phyloP scores from a whole-genome alignment of 2,113 vertebrate species.

The Ptychochromis oligacanthus region DNA sequence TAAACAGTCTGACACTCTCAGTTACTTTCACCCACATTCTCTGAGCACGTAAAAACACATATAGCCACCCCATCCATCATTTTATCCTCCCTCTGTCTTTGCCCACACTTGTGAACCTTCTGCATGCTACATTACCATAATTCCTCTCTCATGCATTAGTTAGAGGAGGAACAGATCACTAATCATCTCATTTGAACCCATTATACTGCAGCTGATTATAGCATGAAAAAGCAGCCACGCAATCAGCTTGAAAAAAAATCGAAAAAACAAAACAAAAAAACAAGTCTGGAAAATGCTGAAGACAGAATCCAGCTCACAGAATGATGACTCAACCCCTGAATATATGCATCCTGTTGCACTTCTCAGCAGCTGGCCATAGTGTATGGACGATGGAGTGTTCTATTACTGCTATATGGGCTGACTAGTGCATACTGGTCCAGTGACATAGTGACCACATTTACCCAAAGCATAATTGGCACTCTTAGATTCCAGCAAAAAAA shows the following conservation, averaged over 20 bases:
- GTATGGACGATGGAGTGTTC: conserved; percentile 54
- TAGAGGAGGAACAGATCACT: conserved; percentile 44
- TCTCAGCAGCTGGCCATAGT: conserved; percentile 28
- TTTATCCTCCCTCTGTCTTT: conserved; percentile 11
- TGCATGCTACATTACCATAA: conserved; percentile 48
- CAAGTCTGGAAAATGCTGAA: conserved; percentile 47
- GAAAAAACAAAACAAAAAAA: conserved; percentile 17
- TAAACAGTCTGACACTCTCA: not conserved
- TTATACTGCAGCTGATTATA: conserved; percentile 55
- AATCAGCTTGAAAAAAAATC: conserved; percentile 34
- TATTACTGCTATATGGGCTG: conserved; percentile 62
- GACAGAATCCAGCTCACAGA: conserved; percentile 46
- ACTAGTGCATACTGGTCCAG: conserved; percentile 66
- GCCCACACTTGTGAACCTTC: conserved; percentile 26
- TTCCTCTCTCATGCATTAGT: conserved; percentile 57
- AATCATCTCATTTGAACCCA: conserved; percentile 60
- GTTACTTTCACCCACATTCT: conserved; percentile 18
- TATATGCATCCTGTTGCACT: conserved; percentile 32
- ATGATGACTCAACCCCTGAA: conserved; percentile 39
- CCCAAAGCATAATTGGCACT: conserved; percentile 53
- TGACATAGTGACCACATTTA: conserved; percentile 73
- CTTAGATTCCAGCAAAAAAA: conserved; percentile 55
- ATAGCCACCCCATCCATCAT: not conserved
- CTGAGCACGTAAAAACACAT: conserved; percentile 9
- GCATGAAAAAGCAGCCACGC: conserved; percentile 22